Percentiles rank a stretch among this genome's conserved stretches.
Evolutionary conservation across 2,888 invertebrate species (phyloP).

Genomic region (Ellobium chinense): DNA sequence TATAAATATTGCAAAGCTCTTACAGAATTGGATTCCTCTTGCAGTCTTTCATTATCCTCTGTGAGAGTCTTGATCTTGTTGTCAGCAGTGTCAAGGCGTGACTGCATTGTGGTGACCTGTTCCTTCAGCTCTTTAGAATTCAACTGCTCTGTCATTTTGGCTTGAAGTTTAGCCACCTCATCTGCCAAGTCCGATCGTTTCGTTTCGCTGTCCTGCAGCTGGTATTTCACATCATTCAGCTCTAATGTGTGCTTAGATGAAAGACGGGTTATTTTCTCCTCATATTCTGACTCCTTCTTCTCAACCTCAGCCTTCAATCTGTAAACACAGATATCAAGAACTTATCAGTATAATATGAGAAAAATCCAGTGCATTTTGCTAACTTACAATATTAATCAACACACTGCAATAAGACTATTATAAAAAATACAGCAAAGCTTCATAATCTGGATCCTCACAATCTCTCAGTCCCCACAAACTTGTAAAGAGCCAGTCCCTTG

Average conservation of each 20-base stretch:
- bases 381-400: no score
- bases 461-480: no score
- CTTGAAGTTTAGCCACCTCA: slow-evolving; percentile 81
- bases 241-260: slow-evolving; percentile 90
- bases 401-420: no score
- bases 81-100: slow-evolving; percentile 88
- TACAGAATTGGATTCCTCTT: slow-evolving; percentile 89
- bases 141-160: slow-evolving; percentile 88
- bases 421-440: no score
- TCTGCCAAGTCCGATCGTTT: slow-evolving; percentile 87
- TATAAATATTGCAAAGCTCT: slow-evolving; percentile 76
- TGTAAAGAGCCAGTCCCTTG: no score
- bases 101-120: slow-evolving; percentile 81
- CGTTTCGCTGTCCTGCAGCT: slow-evolving; percentile 91
- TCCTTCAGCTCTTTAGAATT: slow-evolving; percentile 82
- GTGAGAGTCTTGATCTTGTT: slow-evolving; percentile 81
- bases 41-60: slow-evolving; percentile 93
- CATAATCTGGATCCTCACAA: no score
- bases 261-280: slow-evolving; percentile 89
- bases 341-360: no score
- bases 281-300: slow-evolving; percentile 90
- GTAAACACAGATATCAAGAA: slow-evolving; percentile 77
- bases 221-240: slow-evolving; percentile 88
- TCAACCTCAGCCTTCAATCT: slow-evolving; percentile 91
- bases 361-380: no score